These are phyloP conservation scores for Pangasianodon hypophthalmus DNA, from an alignment of 2,113 vertebrate genomes.

Conservation along the genomic window DNA sequence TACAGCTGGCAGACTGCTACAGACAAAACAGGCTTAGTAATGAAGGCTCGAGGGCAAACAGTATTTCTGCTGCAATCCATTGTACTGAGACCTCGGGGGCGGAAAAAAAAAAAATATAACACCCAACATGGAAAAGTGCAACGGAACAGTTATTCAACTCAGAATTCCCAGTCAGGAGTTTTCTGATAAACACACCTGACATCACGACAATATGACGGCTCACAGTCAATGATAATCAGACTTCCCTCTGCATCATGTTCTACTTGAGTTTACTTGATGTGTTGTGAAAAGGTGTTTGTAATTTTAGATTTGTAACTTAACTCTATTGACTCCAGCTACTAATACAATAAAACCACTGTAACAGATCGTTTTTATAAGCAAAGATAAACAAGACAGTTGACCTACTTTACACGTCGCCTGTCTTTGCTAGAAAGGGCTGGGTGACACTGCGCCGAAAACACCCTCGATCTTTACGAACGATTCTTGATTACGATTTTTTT, in stretches of 20 bases:
- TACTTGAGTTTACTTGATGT: not conserved
- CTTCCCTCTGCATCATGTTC: not conserved
- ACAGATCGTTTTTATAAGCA: not conserved
- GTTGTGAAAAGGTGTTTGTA: not conserved
- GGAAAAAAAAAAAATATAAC: not conserved
- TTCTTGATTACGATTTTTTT: too few species aligned
- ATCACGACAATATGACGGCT: not conserved
- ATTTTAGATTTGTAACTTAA: not conserved
- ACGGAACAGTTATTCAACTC: not conserved
- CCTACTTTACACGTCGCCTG: not conserved
- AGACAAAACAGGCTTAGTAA: not conserved
- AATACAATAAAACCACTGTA: not conserved
- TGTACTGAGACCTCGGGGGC: not conserved
- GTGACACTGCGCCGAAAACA: too few species aligned
- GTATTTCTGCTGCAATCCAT: not conserved
- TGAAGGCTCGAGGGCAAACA: not conserved
- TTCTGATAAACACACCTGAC: not conserved
- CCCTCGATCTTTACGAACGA: too few species aligned
- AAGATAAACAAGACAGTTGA: not conserved
- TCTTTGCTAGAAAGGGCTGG: not conserved
- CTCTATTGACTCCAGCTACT: not conserved
- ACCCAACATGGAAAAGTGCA: not conserved
- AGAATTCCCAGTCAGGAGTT: not conserved
- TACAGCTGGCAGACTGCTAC: not conserved
- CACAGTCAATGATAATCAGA: not conserved